A percentile compares a stretch with the other conserved stretches of the same genome.
Evolutionary conservation across 2,888 invertebrate species (phyloP).

Genomic region (Drosophila testacea): DNA sequence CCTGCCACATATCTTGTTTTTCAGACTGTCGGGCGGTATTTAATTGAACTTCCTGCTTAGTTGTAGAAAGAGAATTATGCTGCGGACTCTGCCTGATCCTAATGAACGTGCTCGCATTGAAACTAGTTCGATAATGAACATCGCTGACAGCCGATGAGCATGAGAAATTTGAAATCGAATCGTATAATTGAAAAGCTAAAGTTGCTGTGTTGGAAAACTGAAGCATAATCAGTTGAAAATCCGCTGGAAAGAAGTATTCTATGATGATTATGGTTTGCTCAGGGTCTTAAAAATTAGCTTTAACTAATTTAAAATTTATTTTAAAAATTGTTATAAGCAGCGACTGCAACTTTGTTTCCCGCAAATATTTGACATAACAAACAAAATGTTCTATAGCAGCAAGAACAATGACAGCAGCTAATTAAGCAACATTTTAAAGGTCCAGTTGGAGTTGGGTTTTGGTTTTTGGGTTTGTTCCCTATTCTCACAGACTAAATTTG

Average conservation of each 20-base stretch:
- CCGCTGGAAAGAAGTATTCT: too few species aligned
- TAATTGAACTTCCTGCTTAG: conserved; percentile 58
- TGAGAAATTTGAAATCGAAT: not conserved
- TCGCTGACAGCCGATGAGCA: not conserved
- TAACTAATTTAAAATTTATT: not conserved
- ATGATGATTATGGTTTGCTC: too few species aligned
- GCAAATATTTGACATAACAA: conserved; percentile 34
- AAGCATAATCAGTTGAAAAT: too few species aligned
- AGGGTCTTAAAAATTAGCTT: not conserved
- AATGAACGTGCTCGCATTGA: conserved; percentile 9
- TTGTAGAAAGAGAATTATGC: conserved; percentile 6
- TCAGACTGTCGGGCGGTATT: conserved; percentile 44
- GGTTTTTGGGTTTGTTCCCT: not conserved
- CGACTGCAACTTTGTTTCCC: not conserved
- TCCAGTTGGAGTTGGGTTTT: conserved; percentile 9
- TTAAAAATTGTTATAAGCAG: not conserved
- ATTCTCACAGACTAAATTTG: conserved; percentile 11
- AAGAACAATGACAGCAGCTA: conserved; percentile 37
- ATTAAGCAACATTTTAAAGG: conserved; percentile 47
- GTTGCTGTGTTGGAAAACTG: too few species aligned
- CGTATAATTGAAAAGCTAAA: not conserved
- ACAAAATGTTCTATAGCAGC: not conserved
- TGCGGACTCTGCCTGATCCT: conserved; percentile 10
- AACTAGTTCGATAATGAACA: not conserved
- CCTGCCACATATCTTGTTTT: conserved; percentile 27